Evolutionary conservation across 2,113 vertebrate genomes (phyloP).

Genomic region (Hippocampus zosterae): DNA sequence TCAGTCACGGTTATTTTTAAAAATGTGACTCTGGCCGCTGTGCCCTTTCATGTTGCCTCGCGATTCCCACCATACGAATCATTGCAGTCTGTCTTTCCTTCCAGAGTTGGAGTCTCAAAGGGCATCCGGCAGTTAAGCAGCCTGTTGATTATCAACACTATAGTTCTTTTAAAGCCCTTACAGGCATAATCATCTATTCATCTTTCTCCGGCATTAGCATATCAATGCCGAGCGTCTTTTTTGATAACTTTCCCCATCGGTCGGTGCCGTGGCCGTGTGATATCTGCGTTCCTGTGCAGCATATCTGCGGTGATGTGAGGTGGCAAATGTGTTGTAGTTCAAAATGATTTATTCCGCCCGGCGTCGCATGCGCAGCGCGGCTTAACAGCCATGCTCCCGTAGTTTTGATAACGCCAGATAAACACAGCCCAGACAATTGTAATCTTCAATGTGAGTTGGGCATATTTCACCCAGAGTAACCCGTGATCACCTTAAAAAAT

Average conservation of each 20-base stretch:
- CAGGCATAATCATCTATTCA: neutral
- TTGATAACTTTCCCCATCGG: slow-evolving; percentile 1
- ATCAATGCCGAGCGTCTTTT: slow-evolving; percentile 3
- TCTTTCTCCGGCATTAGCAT: neutral
- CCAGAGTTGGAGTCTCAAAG: neutral
- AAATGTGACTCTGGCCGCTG: neutral
- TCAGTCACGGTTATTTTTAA: neutral
- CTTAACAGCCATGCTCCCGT: slow-evolving; percentile 3
- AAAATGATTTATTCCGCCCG: slow-evolving; percentile 13
- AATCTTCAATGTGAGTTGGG: slow-evolving; percentile 3
- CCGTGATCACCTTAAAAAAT: neutral
- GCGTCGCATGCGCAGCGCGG: slow-evolving; percentile 3
- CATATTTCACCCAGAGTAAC: neutral
- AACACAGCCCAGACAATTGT: slow-evolving; percentile 3
- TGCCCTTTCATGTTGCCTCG: neutral
- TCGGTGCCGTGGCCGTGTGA: slow-evolving; percentile 4
- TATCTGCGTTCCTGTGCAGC: neutral
- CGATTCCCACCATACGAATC: neutral
- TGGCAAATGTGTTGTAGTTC: neutral
- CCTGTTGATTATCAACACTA: neutral
- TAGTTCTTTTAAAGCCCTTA: neutral
- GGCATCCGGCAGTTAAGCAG: neutral
- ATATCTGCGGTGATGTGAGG: neutral
- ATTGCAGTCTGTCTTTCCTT: neutral
- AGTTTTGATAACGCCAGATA: neutral